Percentiles rank a stretch among this genome's conserved stretches.
Conservation (phyloP, 1,140 invertebrate genomes). For the Trachymyrmex septentrionalis region DNA sequence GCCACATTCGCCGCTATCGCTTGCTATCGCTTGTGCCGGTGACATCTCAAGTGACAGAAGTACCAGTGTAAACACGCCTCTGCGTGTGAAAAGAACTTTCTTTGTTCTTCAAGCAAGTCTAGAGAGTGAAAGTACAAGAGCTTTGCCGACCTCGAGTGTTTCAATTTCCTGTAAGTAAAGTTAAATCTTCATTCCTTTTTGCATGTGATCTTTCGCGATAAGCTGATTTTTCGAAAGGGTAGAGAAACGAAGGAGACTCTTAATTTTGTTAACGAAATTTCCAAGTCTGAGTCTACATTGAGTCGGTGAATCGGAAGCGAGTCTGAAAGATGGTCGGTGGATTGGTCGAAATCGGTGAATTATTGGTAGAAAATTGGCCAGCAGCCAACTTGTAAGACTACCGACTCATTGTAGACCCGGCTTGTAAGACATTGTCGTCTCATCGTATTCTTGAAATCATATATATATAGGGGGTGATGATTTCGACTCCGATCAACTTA, state of each 20-base stretch:
- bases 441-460: too few species aligned
- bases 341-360: too few species aligned
- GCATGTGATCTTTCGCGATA: not conserved
- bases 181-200: not conserved
- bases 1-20: too few species aligned
- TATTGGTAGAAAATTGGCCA: too few species aligned
- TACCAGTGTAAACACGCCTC: not conserved
- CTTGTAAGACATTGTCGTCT: too few species aligned
- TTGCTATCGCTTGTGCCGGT: too few species aligned
- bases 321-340: too few species aligned
- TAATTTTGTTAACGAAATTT: not conserved
- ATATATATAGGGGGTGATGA: too few species aligned
- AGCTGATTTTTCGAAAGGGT: not conserved
- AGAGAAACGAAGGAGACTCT: not conserved
- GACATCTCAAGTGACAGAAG: not conserved
- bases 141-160: not conserved
- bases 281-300: not conserved
- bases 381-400: too few species aligned
- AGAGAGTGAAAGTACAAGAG: not conserved
- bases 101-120: slow-evolving; percentile 13
- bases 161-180: not conserved
- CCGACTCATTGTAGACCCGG: too few species aligned
- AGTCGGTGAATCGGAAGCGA: too few species aligned
- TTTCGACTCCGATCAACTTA: too few species aligned
- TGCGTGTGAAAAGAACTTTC: not conserved